Conservation (phyloP, 2,888 invertebrate species). For the Agonum fuliginosum region DNA sequence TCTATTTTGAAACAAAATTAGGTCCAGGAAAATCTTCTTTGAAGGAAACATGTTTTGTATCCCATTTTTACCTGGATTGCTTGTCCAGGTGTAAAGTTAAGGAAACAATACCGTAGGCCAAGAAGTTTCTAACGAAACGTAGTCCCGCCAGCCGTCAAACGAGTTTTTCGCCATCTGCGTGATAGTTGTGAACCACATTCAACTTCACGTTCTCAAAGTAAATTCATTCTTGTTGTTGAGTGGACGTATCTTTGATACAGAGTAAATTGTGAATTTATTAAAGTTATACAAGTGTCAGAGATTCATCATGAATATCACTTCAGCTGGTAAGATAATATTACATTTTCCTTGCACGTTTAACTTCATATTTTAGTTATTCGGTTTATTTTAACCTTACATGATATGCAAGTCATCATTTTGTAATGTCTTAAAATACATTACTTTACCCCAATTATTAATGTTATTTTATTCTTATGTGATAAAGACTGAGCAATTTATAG, state of each 20-base stretch:
- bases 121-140: background rate
- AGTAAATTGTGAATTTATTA: constrained; percentile 13
- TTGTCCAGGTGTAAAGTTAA: background rate
- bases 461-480: background rate
- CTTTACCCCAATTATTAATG: constrained; percentile 50
- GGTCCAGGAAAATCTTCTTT: background rate
- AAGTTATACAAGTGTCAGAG: background rate
- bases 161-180: constrained; percentile 6
- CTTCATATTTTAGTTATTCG: constrained; percentile 43
- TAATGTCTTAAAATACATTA: constrained; percentile 32
- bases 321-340: constrained; percentile 70
- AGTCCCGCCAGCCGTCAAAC: background rate
- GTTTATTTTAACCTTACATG: constrained; percentile 61
- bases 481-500: constrained; percentile 21
- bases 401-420: constrained; percentile 68
- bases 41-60: background rate
- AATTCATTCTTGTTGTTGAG: constrained; percentile 7
- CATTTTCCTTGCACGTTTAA: no score
- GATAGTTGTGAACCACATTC: no score
- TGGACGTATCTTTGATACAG: background rate
- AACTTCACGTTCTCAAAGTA: background rate
- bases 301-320: constrained; percentile 75
- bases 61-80: background rate
- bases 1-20: no score
- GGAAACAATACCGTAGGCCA: no score